Evolutionary conservation across 2,113 vertebrate species (phyloP).

Genomic region (Xiphophorus hellerii): DNA sequence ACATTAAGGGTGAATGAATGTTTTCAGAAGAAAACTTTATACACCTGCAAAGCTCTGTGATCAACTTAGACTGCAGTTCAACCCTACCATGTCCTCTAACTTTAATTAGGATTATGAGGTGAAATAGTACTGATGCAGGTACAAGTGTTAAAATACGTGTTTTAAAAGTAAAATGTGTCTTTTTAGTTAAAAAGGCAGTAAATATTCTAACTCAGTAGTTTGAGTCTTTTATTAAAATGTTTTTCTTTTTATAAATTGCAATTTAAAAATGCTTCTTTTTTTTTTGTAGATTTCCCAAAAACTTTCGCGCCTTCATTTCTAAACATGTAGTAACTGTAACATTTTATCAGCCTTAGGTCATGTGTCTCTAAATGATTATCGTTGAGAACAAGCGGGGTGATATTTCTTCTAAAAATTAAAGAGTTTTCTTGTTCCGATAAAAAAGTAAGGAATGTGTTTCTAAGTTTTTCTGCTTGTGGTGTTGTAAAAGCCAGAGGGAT

Average conservation of each 20-base stretch:
- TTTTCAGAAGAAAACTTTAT: too few species aligned
- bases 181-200: not conserved
- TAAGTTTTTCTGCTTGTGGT: not conserved
- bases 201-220: not conserved
- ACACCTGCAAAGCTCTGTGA: too few species aligned
- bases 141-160: too few species aligned
- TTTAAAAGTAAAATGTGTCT: not conserved
- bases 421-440: not conserved
- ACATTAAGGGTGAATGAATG: too few species aligned
- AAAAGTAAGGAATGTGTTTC: not conserved
- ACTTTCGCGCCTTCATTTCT: too few species aligned
- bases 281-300: not conserved
- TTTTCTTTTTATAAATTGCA: not conserved
- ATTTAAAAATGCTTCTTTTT: not conserved
- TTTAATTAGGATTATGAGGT: not conserved
- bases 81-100: not conserved
- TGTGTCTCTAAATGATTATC: not conserved
- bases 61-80: not conserved
- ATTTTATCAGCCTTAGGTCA: not conserved
- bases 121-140: not conserved
- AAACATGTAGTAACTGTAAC: too few species aligned
- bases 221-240: not conserved
- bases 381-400: not conserved
- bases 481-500: slow-evolving; percentile 30
- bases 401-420: slow-evolving; percentile 10